Evolutionary conservation across 92 coral and sea anemone species (phyloP).

Genomic region (Zoanthus sansibaricus): DNA sequence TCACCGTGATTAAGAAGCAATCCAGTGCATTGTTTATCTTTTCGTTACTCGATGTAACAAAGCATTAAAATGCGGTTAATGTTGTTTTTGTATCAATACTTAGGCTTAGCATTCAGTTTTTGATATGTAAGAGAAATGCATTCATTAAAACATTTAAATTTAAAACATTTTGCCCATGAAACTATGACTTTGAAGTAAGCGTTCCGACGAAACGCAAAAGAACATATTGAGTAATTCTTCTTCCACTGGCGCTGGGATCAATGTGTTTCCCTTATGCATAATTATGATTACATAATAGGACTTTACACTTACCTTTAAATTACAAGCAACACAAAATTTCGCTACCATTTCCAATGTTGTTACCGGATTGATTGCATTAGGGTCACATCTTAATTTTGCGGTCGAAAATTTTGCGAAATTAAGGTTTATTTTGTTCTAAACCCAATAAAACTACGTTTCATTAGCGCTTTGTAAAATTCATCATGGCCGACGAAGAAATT

Average conservation of each 20-base stretch:
- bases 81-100: background rate
- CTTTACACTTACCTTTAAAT: constrained; percentile 19
- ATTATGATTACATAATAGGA: constrained; percentile 2
- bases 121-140: background rate
- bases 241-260: background rate
- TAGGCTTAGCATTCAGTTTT: background rate
- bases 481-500: constrained; percentile 16
- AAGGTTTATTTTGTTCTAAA: background rate
- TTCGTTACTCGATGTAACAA: constrained; percentile 15
- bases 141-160: background rate
- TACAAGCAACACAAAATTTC: constrained; percentile 42
- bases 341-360: constrained; percentile 31
- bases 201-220: background rate
- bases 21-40: constrained; percentile 12
- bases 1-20: background rate
- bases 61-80: constrained; percentile 26
- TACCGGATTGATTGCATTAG: background rate
- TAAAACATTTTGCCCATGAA: no score
- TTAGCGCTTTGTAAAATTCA: constrained; percentile 2
- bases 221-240: background rate
- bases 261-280: constrained; percentile 7
- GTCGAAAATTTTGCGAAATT: background rate
- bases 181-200: background rate
- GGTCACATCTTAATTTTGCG: constrained; percentile 15
- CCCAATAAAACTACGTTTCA: background rate